phyloP scores from a whole-genome alignment of 2,797 vertebrate genomes.

The Tapera naevia region DNA sequence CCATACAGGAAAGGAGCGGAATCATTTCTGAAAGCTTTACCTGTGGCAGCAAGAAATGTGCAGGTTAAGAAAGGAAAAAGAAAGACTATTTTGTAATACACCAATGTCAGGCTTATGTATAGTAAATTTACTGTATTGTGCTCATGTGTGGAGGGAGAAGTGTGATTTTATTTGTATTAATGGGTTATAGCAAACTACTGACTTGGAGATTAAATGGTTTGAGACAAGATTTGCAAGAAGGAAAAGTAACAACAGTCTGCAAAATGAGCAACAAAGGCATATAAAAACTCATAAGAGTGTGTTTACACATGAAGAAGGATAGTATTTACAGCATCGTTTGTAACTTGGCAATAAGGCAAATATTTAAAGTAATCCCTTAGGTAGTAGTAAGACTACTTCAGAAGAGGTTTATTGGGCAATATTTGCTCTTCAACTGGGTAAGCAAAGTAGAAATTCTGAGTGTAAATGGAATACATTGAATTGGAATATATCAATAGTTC shows the following conservation, averaged over 20 bases:
- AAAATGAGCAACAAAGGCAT: neutral
- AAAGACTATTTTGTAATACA: neutral
- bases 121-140: neutral
- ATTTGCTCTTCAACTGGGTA: neutral
- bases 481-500: neutral
- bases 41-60: neutral
- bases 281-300: neutral
- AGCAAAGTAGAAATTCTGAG: neutral
- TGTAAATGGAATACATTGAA: neutral
- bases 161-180: neutral
- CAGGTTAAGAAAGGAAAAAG: neutral
- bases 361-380: neutral
- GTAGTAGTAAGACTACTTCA: neutral
- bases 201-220: neutral
- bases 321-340: neutral
- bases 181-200: neutral
- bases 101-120: neutral
- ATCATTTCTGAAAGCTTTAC: neutral
- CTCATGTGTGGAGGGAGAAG: neutral
- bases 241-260: neutral
- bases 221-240: neutral
- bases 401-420: neutral
- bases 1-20: neutral
- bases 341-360: neutral
- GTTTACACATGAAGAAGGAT: neutral